Evolutionary conservation across 2,113 vertebrate genomes (phyloP).

Genomic region (Silurus meridionalis): DNA sequence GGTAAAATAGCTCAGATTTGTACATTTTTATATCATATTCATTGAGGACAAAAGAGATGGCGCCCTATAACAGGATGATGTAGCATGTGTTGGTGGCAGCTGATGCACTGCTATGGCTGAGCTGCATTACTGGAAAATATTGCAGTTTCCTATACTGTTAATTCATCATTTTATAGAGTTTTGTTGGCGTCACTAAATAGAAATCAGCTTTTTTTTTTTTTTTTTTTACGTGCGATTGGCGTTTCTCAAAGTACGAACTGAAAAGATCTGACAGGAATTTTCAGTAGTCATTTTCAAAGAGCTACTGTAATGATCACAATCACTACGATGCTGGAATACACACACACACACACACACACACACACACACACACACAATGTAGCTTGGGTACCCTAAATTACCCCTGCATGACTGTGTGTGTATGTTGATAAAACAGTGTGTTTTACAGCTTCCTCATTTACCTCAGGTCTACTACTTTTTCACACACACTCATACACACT

Average conservation of each 20-base stretch:
- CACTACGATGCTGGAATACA: neutral
- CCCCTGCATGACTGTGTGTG: too few species aligned
- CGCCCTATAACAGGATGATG: neutral
- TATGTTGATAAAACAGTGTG: too few species aligned
- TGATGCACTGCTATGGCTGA: neutral
- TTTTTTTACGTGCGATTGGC: neutral
- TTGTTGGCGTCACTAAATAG: neutral
- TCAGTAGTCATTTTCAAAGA: neutral
- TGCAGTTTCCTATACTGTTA: neutral
- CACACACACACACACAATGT: too few species aligned
- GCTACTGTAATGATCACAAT: neutral
- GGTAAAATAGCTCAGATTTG: neutral
- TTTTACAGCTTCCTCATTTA: too few species aligned
- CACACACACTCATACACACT: too few species aligned
- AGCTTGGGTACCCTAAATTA: too few species aligned
- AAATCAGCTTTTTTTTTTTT: neutral
- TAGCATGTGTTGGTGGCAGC: neutral
- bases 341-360: constrained; percentile 11
- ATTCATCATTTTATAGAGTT: neutral
- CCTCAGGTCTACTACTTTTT: too few species aligned
- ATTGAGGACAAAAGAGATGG: neutral
- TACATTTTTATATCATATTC: neutral
- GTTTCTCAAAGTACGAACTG: neutral
- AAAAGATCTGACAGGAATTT: neutral
- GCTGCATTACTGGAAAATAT: neutral